Conservation (phyloP, 2,113 vertebrate genomes). For the Dipodomys stephensi region DNA sequence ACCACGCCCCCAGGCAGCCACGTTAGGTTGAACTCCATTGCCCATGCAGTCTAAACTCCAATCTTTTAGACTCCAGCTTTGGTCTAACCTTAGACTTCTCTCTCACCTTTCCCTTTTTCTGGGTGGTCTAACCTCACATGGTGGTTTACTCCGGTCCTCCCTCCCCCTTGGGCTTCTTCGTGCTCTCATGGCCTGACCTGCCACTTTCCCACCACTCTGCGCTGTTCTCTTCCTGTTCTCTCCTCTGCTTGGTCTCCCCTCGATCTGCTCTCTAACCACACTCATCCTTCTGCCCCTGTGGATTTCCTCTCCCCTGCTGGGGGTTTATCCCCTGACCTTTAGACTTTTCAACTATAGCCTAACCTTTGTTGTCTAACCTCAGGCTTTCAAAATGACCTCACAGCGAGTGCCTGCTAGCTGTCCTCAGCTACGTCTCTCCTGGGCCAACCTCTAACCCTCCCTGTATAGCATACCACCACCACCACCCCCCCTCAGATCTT, state of each 20-base stretch:
- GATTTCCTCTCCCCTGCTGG: too few species aligned
- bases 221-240: not conserved
- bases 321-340: not conserved
- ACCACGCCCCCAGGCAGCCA: too few species aligned
- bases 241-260: not conserved
- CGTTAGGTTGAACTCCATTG: too few species aligned
- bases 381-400: not conserved
- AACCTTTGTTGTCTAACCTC: not conserved
- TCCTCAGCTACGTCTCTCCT: fast-evolving
- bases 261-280: not conserved
- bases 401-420: not conserved
- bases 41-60: not conserved
- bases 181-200: not conserved
- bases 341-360: not conserved
- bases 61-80: not conserved
- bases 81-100: not conserved
- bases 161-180: not conserved
- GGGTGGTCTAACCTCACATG: not conserved
- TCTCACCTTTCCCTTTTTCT: not conserved
- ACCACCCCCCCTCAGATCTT: not conserved
- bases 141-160: not conserved
- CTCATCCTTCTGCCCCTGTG: too few species aligned
- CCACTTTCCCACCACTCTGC: not conserved
- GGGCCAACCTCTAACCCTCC: not conserved
- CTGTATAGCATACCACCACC: not conserved